A percentile compares a stretch with the other conserved stretches of the same genome.
phyloP scores from a whole-genome alignment of 2,113 vertebrate genomes.

The Aldabrachelys gigantea region DNA sequence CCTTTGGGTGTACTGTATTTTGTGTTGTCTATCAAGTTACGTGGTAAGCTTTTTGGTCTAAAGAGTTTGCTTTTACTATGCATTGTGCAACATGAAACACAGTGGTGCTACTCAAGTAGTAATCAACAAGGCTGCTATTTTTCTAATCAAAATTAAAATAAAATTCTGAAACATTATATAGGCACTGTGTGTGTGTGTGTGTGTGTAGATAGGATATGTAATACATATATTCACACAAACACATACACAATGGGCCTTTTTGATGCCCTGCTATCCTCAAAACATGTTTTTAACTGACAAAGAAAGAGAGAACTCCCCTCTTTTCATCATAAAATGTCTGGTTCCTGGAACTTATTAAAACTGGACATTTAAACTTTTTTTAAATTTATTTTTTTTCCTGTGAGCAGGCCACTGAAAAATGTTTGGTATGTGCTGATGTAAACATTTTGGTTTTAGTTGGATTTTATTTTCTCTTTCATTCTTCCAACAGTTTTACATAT shows the following conservation, averaged over 20 bases:
- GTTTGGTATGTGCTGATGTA: slow-evolving; percentile 66
- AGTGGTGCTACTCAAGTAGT: background rate
- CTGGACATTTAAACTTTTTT: background rate
- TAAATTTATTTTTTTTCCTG: slow-evolving; percentile 24
- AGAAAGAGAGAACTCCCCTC: background rate
- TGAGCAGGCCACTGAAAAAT: slow-evolving; percentile 42
- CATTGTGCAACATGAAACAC: background rate
- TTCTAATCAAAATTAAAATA: background rate
- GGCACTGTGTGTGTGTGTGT: background rate
- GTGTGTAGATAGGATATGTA: background rate
- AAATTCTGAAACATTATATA: background rate
- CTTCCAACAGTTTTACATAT: slow-evolving; percentile 38
- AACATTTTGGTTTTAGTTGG: slow-evolving; percentile 64
- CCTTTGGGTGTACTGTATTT: background rate
- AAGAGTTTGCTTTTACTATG: background rate
- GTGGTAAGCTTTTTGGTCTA: background rate
- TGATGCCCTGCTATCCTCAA: background rate
- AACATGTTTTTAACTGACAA: background rate
- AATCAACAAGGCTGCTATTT: background rate
- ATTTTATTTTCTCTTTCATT: background rate
- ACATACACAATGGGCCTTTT: background rate
- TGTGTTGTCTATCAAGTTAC: background rate
- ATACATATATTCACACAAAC: background rate
- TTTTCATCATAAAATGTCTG: background rate
- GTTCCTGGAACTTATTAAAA: slow-evolving; percentile 39